Conservation (phyloP, 2,113 vertebrate species). For the Craseonycteris thonglongyai region DNA sequence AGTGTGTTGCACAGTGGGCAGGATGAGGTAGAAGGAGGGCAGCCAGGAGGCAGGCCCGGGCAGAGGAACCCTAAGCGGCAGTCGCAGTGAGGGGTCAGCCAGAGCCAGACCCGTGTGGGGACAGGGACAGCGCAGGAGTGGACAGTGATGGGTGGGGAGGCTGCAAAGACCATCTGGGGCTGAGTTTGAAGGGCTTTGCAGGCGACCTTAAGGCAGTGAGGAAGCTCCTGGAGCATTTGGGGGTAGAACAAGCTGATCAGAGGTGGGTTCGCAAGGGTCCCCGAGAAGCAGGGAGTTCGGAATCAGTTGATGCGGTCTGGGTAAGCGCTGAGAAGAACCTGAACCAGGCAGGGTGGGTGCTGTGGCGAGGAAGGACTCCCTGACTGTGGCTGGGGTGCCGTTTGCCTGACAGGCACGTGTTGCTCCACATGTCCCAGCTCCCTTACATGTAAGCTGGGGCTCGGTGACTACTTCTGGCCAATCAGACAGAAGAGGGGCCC, state of each 20-base stretch:
- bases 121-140: no score
- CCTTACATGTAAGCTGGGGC: neutral
- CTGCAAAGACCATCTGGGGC: neutral
- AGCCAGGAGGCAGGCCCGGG: no score
- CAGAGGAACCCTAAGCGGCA: neutral
- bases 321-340: neutral
- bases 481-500: neutral
- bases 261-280: neutral
- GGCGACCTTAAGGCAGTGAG: neutral
- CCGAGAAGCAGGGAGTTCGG: neutral
- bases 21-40: no score
- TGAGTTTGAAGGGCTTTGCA: neutral
- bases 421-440: neutral
- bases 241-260: neutral
- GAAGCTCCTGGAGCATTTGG: neutral
- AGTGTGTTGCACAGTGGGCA: neutral
- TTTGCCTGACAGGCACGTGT: no score
- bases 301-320: neutral
- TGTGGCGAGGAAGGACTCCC: neutral
- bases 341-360: no score
- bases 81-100: neutral
- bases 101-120: neutral
- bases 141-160: neutral
- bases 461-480: neutral
- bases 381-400: neutral